Base-by-base conservation (phyloP, 2,113 vertebrate species). In the Myrmophylax atrothorax region DNA sequence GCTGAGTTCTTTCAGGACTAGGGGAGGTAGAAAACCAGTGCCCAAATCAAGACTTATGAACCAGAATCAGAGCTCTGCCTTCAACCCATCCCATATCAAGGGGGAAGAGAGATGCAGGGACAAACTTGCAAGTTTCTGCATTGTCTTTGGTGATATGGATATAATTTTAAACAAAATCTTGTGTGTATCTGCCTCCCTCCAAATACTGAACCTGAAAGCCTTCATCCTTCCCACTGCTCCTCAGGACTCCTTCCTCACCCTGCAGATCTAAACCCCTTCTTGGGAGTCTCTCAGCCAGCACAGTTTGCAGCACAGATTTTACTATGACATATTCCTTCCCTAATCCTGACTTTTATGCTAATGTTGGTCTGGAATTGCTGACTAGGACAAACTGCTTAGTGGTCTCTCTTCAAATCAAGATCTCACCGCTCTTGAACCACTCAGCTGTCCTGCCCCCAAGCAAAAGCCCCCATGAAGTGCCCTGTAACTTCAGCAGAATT, bases 401-500 rank as follows among this genome's bases (percentile, higher is more conserved):
- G 58, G 35, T 66, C 22, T 64, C 58, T 80, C 75, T 90, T 75
- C n/a, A 92, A 88, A 90, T 83, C 86, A 76, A 7, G 94, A 83
- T 66, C 85, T 66, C 55, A 19, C 46, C 66, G 50, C 40, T 59
- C 70, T 84, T 76, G 66, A 88, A 62, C 9, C 46, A n/a, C 73
- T 60, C 58, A 18, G 58, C 15, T 82, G 44, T 68, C 58, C 62
- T 81, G 56, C 44, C 67, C 26, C 53, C 23, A 8, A 77, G 72
- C 53, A 68, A 46, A 90, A 90, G 67, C 24, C 63, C 37, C 31
- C 2, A 5, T 56, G 56, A 75, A 76, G 53, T 25, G 8, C 83
- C 26, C 5, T 6, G 72, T 52, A 86, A 29, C 40, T 46, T 66
- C 0, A 84, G 72, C 40, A 88, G n/a, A 33, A n/a, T 83, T 64